These are phyloP conservation scores for Notiomystis cincta DNA, from an alignment of 2,113 vertebrate species.

Conservation along the genomic window DNA sequence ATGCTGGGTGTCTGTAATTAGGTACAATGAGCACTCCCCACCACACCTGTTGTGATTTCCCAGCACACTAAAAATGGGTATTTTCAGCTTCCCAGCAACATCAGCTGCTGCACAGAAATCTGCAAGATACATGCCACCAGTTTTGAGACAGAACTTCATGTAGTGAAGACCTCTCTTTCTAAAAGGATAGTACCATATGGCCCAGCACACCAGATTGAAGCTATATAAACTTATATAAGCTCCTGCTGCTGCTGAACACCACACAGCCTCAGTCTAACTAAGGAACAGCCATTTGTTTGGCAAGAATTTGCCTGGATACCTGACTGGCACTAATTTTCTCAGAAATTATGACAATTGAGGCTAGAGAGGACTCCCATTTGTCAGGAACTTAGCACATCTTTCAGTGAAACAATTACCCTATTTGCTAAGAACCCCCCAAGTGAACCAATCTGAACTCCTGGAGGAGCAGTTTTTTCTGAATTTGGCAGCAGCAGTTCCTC, in stretches of 20 bases:
- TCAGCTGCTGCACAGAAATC: not conserved
- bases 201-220: not conserved
- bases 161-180: not conserved
- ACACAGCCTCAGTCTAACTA: not conserved
- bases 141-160: not conserved
- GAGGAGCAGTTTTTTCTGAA: not conserved
- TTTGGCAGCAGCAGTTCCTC: not conserved
- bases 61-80: not conserved
- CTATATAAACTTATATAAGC: constrained; percentile 3
- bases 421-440: not conserved
- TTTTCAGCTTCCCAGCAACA: not conserved
- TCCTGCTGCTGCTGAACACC: not conserved
- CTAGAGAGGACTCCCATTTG: not conserved
- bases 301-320: not conserved
- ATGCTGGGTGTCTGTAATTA: not conserved
- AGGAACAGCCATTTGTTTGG: not conserved
- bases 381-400: not conserved
- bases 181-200: constrained; percentile 8
- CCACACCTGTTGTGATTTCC: not conserved
- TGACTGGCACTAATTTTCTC: not conserved
- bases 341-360: not conserved
- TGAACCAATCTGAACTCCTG: not conserved
- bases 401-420: not conserved
- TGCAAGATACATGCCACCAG: not conserved
- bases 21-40: not conserved